Evolutionary conservation across 1,140 invertebrate genomes (phyloP), one percentile per base, ranked within the genome.

Genomic region (Drosophila athabasca): DNA sequence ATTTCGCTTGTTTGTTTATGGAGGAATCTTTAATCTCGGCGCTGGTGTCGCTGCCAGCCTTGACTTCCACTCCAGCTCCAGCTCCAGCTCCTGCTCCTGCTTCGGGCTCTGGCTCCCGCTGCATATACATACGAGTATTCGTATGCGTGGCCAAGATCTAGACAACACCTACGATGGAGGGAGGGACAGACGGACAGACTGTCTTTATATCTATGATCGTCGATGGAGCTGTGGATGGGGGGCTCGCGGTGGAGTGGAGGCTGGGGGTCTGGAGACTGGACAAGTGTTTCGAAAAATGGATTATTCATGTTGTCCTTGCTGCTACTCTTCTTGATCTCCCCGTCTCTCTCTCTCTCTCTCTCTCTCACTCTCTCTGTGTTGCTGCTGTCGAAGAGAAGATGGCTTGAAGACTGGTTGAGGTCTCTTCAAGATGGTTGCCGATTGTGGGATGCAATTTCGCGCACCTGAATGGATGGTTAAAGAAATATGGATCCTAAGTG

Each of bases 1-100:
- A 90, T 84, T 90, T 87, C 77, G 83, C 88, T 90, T 84, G 88
- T 90, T 90, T 90, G 88, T 90, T 88, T 84, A 88, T 80, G 78
- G 80, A 84, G 88, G 88, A 90, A 90, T 90, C 87, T 90, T 88
- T 89, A 89, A 88, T 88, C 84, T 88, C 53, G 41, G 35, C 62
- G 61, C 67, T 68, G 53, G 79, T 84, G 70, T 84, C 70, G 80
- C 80, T 54, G 53, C 58, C 65, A 83, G 76, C 79, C 79, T 87
- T 80, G 82, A 87, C 64, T 70, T 53, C 8, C 50, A 19, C 58
- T 53, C 45, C 60, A 15, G 50, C 50, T 31, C 2, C 49, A 11
- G 51, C 31, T 39, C 1, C 58, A 29, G 53, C 52, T 61, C 39
- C 55, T 46, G 48, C 57, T 43, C 58, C 49, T 65, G 50, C 75